A percentile compares a stretch with the other conserved stretches of the same genome.
Evolutionary conservation across 1,140 invertebrate genomes (phyloP).

Genomic region (Eurosta solidaginis): DNA sequence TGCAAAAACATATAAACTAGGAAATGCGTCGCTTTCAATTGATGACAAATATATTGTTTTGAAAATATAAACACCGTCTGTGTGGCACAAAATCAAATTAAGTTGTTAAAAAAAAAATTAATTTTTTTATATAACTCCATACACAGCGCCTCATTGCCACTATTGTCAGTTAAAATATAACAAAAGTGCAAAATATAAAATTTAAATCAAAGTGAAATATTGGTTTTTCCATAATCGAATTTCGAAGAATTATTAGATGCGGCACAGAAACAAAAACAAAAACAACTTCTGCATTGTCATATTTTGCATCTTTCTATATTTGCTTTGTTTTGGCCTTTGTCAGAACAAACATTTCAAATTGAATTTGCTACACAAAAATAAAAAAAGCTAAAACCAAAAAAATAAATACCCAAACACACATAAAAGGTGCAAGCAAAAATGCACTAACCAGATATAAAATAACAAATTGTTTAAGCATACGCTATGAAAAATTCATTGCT

Average conservation of each 20-base stretch:
- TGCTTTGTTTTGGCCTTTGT: slow-evolving; percentile 23
- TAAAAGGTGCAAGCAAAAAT: not conserved
- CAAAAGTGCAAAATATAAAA: not conserved
- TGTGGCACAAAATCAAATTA: slow-evolving; percentile 18
- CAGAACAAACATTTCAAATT: slow-evolving; percentile 22
- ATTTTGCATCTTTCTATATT: not conserved
- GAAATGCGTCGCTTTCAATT: too few relatives aligned
- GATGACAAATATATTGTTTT: not conserved
- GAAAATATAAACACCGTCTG: not conserved
- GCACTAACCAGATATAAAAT: not conserved
- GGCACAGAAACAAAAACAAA: not conserved
- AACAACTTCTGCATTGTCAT: not conserved
- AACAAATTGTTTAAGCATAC: not conserved
- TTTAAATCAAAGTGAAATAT: slow-evolving; percentile 24
- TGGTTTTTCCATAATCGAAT: slow-evolving; percentile 24
- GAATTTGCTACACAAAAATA: slow-evolving; percentile 16
- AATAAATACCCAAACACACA: not conserved
- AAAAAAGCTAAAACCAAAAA: not conserved
- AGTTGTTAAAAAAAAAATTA: not conserved
- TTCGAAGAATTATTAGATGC: slow-evolving; percentile 11
- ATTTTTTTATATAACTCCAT: not conserved
- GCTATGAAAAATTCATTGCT: too few relatives aligned
- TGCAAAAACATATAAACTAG: too few relatives aligned
- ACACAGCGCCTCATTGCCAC: not conserved
- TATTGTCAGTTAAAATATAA: not conserved